Base-by-base conservation (phyloP, 1,140 invertebrate genomes). In the Pomacea maculata region DNA sequence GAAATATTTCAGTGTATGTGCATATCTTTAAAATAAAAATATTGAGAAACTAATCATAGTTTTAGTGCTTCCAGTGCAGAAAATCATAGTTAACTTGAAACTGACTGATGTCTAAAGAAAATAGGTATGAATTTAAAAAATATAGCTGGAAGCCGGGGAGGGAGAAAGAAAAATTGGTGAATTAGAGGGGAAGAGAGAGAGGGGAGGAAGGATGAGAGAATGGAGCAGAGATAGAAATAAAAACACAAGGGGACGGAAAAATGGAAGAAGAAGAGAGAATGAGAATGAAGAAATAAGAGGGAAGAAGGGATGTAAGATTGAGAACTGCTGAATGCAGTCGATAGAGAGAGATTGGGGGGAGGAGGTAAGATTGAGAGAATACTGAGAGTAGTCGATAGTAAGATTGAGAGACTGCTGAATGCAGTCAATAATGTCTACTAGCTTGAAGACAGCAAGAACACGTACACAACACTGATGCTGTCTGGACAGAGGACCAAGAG, bases 201-300 rank as follows among this genome's bases (percentile, higher is more conserved):
- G 25, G n/a, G 17, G 54, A 67, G 15, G n/a, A 63, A 34, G 15
- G 15, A 68, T 2, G 61, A 65, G 72, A 52, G 25, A 54, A 54
- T 75, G 65, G 61, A 45, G 61, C n/a, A 64, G 71, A 55, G n/a
- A 68, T 12, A 74, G 52, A 80, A 25, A 63, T 45, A 80, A 71
- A 75, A 75, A 68, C 14, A 75, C 5, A 65, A 15, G 17, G 70
- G 34, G 34, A 45, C 0, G 34, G 34, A 45, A 1, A 45, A 45
- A 45, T 45, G 3, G 1, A 45, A 45, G 34, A 45, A 45, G 34
- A 45, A 45, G 34, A 45, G 34, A 45, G 34, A 6, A 45, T 45
- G 34, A 45, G 34, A 45, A 45, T 0, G 34, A 45, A 45, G 34
- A 45, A 45, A 45, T 0, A 45, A 45, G 34, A 73, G 71, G 34